Evolutionary conservation across 2,888 invertebrate species (phyloP).

Genomic region (Eumerus sabulonum): DNA sequence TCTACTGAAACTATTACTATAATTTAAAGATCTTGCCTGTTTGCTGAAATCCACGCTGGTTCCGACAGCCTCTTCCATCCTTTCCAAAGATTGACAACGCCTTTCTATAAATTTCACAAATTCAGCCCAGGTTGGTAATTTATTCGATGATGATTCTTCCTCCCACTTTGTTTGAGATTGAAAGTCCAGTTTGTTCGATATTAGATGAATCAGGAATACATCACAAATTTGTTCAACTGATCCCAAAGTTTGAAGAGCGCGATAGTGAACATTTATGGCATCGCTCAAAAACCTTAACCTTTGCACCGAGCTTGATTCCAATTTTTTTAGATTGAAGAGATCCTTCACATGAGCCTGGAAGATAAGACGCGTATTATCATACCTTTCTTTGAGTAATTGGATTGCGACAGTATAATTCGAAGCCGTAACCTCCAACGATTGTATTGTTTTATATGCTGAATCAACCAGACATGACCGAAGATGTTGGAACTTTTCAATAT

Average conservation of each 20-base stretch:
- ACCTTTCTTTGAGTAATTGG: too few species aligned
- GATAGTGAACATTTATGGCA: neutral
- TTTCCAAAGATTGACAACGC: constrained; percentile 17
- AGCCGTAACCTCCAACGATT: constrained; percentile 16
- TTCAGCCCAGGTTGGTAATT: constrained; percentile 13
- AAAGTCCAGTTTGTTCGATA: neutral
- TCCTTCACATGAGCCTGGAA: constrained; percentile 30
- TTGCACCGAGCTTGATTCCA: neutral
- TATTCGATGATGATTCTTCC: too few species aligned
- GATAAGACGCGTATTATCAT: constrained; percentile 20
- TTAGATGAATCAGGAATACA: constrained; percentile 6
- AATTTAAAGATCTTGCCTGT: neutral
- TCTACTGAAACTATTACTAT: neutral
- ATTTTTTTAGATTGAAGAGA: constrained; percentile 12
- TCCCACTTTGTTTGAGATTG: neutral
- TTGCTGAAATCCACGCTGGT: neutral
- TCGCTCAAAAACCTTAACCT: neutral
- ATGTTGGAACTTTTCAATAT: constrained; percentile 35
- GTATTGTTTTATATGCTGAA: constrained; percentile 6
- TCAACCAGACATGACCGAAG: constrained; percentile 26
- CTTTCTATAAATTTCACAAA: constrained; percentile 9
- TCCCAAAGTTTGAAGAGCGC: constrained; percentile 1
- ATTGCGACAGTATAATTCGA: constrained; percentile 13
- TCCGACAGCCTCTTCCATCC: neutral
- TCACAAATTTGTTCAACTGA: neutral